Evolutionary conservation across 2,888 invertebrate genomes (phyloP).

Genomic region (Pachydiplax longipennis): DNA sequence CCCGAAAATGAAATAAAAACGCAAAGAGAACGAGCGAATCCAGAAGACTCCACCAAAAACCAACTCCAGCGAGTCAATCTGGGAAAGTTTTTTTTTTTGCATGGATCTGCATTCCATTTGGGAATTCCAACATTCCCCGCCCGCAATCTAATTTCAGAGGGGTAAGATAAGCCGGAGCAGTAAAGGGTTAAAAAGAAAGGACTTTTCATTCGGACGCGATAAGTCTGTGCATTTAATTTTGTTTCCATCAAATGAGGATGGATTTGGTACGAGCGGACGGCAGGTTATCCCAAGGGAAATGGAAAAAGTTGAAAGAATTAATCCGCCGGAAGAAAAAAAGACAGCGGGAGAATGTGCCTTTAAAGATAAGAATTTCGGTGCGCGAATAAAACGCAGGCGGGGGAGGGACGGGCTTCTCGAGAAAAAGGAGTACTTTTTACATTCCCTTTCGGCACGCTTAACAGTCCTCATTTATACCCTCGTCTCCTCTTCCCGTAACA

Average conservation of each 20-base stretch:
- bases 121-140: not conserved
- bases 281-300: not conserved
- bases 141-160: not conserved
- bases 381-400: not conserved
- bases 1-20: too few species aligned
- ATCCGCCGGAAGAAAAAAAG: not conserved
- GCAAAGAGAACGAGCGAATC: too few species aligned
- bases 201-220: not conserved
- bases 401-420: not conserved
- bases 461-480: too few species aligned
- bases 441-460: too few species aligned
- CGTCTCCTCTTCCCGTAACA: too few species aligned
- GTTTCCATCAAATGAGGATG: not conserved
- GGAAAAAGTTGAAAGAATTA: conserved; percentile 5
- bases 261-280: not conserved
- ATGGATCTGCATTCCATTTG: not conserved
- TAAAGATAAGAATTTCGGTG: not conserved
- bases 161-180: not conserved
- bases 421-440: too few species aligned
- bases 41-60: not conserved
- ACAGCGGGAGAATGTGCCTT: not conserved
- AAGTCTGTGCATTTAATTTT: not conserved
- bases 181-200: not conserved
- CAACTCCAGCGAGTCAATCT: not conserved
- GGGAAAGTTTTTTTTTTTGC: not conserved